Percentiles rank a stretch among this genome's conserved stretches.
These are phyloP conservation scores for Falco cherrug DNA, from an alignment of 2,797 vertebrate genomes.

Conservation along the genomic window DNA sequence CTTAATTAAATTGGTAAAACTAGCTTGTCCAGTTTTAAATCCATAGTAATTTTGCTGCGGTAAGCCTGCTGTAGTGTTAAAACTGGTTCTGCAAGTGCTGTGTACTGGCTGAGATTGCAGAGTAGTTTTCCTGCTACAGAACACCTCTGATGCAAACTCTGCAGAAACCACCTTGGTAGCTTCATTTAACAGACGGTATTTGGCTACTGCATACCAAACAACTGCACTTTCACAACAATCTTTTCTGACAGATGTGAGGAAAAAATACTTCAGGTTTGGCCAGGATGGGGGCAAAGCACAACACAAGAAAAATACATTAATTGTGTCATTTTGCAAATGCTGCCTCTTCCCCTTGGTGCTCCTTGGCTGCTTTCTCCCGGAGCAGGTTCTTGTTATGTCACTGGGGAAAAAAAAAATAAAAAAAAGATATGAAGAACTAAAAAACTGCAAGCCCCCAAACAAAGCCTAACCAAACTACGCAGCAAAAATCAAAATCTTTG, in stretches of 20 bases:
- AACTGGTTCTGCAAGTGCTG: background rate
- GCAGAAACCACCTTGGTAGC: background rate
- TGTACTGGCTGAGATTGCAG: background rate
- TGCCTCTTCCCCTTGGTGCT: background rate
- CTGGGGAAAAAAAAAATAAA: background rate
- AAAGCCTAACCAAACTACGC: background rate
- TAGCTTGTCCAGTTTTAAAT: background rate
- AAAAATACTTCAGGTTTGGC: background rate
- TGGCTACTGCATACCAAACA: background rate
- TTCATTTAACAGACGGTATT: background rate
- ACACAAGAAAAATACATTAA: background rate
- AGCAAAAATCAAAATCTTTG: background rate
- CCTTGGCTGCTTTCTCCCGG: background rate
- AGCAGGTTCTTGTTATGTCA: background rate
- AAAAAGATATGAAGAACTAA: background rate
- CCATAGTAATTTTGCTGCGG: background rate
- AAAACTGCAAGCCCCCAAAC: background rate
- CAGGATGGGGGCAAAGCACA: background rate
- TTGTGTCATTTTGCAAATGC: background rate
- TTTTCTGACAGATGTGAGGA: background rate
- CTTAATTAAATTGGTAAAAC: constrained; percentile 20
- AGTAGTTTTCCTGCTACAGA: background rate
- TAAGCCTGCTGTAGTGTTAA: background rate
- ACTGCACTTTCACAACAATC: background rate
- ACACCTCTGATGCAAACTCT: background rate